phyloP scores from a whole-genome alignment of 2,797 vertebrate species.

The Cygnus olor region DNA sequence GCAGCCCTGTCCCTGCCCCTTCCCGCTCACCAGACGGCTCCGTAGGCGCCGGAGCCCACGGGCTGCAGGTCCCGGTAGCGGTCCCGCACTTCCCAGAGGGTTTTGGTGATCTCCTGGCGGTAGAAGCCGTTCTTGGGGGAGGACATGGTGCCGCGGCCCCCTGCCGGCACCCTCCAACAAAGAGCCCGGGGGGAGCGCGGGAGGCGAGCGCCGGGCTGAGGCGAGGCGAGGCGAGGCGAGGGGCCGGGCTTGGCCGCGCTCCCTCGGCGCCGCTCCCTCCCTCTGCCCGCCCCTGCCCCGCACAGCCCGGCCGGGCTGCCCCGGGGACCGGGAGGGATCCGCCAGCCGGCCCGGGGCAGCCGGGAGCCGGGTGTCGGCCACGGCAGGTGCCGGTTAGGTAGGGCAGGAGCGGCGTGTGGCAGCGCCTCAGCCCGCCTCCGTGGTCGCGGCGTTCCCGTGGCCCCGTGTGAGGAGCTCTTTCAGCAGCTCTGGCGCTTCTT shows the following conservation, averaged over 20 bases:
- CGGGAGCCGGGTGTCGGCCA: too few relatives aligned
- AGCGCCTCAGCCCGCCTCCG: not conserved
- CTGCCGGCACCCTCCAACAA: not conserved
- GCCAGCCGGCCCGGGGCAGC: too few relatives aligned
- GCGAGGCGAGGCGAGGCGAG: not conserved
- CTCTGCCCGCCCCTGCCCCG: not conserved
- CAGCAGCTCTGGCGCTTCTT: not conserved
- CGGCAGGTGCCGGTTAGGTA: not conserved
- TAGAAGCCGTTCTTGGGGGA: conserved; percentile 86
- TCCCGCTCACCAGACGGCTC: conserved; percentile 91
- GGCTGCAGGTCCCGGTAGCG: conserved; percentile 90
- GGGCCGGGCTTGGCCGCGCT: not conserved
- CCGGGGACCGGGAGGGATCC: too few relatives aligned
- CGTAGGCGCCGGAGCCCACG: conserved; percentile 94
- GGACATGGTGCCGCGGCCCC: conserved; percentile 78
- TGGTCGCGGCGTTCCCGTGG: not conserved
- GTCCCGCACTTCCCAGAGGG: conserved; percentile 91
- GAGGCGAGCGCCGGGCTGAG: not conserved
- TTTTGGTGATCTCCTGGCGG: conserved; percentile 91
- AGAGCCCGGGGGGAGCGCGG: not conserved
- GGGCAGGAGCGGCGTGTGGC: not conserved
- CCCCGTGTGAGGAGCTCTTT: too few relatives aligned
- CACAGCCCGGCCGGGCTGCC: rapidly evolving
- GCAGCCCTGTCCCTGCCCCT: not conserved
- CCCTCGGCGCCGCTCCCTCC: not conserved